Conservation (phyloP, 2,113 vertebrate species). For the Dasypus novemcinctus region DNA sequence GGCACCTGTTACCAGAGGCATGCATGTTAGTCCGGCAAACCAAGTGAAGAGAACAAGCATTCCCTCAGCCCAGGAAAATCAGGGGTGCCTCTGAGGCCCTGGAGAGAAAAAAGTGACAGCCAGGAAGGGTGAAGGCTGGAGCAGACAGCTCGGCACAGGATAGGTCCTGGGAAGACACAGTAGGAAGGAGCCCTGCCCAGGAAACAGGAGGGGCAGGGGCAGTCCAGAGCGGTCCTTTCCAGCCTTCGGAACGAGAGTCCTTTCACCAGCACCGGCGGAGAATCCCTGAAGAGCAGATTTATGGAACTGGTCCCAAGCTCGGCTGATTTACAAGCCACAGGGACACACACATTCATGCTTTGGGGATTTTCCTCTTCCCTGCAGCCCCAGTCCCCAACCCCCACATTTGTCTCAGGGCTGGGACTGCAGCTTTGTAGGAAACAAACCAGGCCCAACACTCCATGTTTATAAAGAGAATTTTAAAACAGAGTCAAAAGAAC, state of each 20-base stretch:
- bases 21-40: not conserved
- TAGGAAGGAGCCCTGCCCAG: not conserved
- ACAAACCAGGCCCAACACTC: conserved; percentile 57
- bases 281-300: conserved; percentile 60
- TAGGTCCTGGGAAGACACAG: not conserved
- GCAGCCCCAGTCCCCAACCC: not conserved
- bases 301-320: not conserved
- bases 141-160: not conserved
- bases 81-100: not conserved
- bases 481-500: conserved; percentile 67
- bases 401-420: not conserved
- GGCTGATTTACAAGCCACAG: not conserved
- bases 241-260: not conserved
- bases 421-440: conserved; percentile 30
- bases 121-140: not conserved
- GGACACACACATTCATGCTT: not conserved
- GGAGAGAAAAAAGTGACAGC: not conserved
- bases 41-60: not conserved
- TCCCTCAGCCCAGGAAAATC: not conserved
- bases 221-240: not conserved
- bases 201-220: no score
- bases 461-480: conserved; percentile 67
- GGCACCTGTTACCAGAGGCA: not conserved
- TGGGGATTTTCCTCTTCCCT: not conserved
- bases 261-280: conserved; percentile 52